Percentiles rank a stretch among this genome's conserved stretches.
Evolutionary conservation across 2,797 vertebrate species (phyloP).

Genomic region (Acropternis orthonyx): DNA sequence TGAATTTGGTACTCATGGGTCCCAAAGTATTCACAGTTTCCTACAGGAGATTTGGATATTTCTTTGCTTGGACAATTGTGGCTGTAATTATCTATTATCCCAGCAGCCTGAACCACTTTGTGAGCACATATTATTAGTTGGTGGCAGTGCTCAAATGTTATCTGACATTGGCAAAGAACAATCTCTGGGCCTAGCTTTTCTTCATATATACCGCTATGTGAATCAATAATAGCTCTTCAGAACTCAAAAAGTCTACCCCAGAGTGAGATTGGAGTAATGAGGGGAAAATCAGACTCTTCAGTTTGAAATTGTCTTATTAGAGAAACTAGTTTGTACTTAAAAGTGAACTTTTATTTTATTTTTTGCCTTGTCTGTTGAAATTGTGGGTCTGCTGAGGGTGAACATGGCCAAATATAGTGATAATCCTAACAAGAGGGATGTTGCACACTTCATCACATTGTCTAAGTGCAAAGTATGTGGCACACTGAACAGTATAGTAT

Average conservation of each 20-base stretch:
- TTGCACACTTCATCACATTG: background rate
- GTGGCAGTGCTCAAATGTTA: slow-evolving; percentile 29
- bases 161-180: slow-evolving; percentile 42
- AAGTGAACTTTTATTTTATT: background rate
- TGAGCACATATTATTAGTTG: slow-evolving; percentile 38
- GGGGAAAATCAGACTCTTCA: slow-evolving; percentile 1
- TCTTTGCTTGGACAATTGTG: slow-evolving; percentile 47
- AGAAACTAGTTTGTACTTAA: background rate
- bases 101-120: slow-evolving; percentile 15
- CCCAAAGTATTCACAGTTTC: slow-evolving; percentile 24
- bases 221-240: slow-evolving; percentile 49
- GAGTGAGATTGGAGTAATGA: slow-evolving; percentile 42
- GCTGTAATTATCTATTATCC: slow-evolving; percentile 55
- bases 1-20: slow-evolving; percentile 37
- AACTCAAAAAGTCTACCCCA: slow-evolving; percentile 19
- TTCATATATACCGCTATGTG: slow-evolving; percentile 9
- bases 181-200: slow-evolving; percentile 32
- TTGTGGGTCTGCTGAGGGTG: background rate
- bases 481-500: background rate
- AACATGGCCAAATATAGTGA: background rate
- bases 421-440: background rate
- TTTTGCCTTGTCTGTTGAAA: background rate
- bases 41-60: slow-evolving; percentile 55
- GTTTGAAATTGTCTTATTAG: slow-evolving; percentile 17
- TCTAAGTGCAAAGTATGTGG: background rate